Base-by-base conservation (phyloP, 35 echinoderm and acorn worm species). In the Chiridota heheva region DNA sequence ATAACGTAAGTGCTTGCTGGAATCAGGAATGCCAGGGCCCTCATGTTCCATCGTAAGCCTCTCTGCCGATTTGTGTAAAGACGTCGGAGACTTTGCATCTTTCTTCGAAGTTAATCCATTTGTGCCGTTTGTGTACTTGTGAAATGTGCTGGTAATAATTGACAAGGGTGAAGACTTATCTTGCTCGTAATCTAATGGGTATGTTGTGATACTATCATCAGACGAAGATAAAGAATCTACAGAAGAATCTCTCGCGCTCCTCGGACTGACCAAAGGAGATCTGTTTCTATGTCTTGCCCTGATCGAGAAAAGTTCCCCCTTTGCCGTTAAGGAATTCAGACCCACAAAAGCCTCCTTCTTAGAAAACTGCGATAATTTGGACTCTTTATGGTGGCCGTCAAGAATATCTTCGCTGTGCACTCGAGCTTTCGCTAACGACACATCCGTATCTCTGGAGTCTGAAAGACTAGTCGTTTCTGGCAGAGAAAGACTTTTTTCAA, bases 171-270 rank as follows among this genome's bases (percentile, higher is more conserved):
- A 72, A 61, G 86, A 53, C 53, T 89, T 76, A 16, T 83, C 56
- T 20, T 82, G 58, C 30, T 62, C 16, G 26, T 20, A 65, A 38
- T 95, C 72, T 15, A 95, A 41, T 18, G 91, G 91, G 38, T 76
- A 66, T 1, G 92, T 57, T 38, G 92, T 86, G 33, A 96, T 33
- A 37, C 92, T 96, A 31, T 96, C 92, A 36, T 96, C 88, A 29
- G 92, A 96, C 22, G 92, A 96, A 45, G 92, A 96, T 17, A 86
- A 46, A 18, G 86, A 89, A 36, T 96, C 92, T 43, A 96, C 44
- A 2, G 87, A 85, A 12, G 92, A 96, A 8, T 86, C 88, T 20
- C 63, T 12, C 15, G 77, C 72, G 47, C 42, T 70, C 22, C 72
- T 38, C 17, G 55, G 63, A 28, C 15, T 72, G 65, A 58, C 46